phyloP scores from a whole-genome alignment of 1,140 invertebrate genomes.

The Euschistus heros region DNA sequence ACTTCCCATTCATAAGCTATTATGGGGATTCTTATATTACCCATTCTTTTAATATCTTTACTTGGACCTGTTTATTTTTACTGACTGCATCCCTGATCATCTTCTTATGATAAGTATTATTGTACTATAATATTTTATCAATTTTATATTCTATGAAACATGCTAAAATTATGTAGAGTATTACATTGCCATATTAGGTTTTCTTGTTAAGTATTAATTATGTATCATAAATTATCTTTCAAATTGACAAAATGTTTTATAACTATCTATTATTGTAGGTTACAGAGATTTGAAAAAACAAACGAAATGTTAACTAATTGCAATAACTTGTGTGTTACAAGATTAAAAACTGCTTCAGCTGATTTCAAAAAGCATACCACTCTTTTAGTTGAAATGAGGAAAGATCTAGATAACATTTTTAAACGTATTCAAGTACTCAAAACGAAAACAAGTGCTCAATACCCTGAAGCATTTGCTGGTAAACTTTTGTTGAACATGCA shows the following conservation, averaged over 20 bases:
- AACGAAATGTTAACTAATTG: constrained; percentile 96
- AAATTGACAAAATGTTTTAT: too few relatives aligned
- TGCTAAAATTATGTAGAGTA: too few relatives aligned
- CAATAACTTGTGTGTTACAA: constrained; percentile 70
- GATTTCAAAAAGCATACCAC: constrained; percentile 86
- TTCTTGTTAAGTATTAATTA: too few relatives aligned
- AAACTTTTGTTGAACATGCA: constrained; percentile 22
- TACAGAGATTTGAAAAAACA: constrained; percentile 91
- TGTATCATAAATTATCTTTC: too few relatives aligned
- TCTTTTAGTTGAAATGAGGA: constrained; percentile 53
- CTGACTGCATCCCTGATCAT: too few relatives aligned
- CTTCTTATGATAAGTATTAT: too few relatives aligned
- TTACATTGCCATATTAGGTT: neutral
- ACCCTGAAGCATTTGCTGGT: constrained; percentile 72
- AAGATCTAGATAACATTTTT: constrained; percentile 50
- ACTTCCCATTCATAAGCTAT: too few relatives aligned
- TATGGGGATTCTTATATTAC: too few relatives aligned
- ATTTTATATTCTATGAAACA: too few relatives aligned
- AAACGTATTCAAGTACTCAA: constrained; percentile 57
- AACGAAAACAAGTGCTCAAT: constrained; percentile 68
- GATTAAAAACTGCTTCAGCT: constrained; percentile 64
- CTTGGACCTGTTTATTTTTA: too few relatives aligned
- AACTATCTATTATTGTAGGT: constrained; percentile 47
- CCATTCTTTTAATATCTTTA: too few relatives aligned
- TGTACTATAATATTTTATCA: too few relatives aligned